Evolutionary conservation across 2,797 vertebrate species (phyloP), one percentile per base, ranked within the genome.

Genomic region (Buphagus erythrorhynchus): DNA sequence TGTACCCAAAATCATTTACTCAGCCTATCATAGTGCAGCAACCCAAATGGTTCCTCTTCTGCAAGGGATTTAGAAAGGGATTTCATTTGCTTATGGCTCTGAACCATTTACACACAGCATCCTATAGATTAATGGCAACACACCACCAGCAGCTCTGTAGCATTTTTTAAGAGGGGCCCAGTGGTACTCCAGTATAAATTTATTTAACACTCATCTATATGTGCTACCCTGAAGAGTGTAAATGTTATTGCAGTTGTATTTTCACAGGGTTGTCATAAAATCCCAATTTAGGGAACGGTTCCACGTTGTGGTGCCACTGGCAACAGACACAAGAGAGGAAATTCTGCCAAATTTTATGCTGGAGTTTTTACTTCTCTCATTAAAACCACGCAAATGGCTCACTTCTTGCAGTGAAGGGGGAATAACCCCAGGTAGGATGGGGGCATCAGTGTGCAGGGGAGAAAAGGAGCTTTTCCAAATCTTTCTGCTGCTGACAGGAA

Each of bases 381-480:
- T 49, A 35, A 85, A 92, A 52, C 3, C 6, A 2, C 0, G 29
- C 26, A 42, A 49, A 61, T 2, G 12, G 17, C 57, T 57, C 42
- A 67, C 8, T n/a, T 22, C 42, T 42, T 72, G 38, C 58, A 29
- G n/a, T 13, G 49, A 61, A 54, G 43, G 6, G n/a, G 29, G 9
- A 81, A 51, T 35, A 79, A 69, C 46, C 43, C 58, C 54, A 45
- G 72, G 54, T 8, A 35, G 74, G 38, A 35, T 4, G 25, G 38
- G 54, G 54, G 58, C 68, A 74, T 4, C 20, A 26, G 36, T 3
- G 38, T 5, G 25, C 22, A 35, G 21, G 29, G 58, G 54, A 85
- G 58, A 73, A 54, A 68, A 89, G 74, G 62, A 91, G 54, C 22
- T 89, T 94, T 86, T 48, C 36, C 58, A n/a, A 28, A 38, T 38